Evolutionary conservation across 2,113 vertebrate species (phyloP).

Genomic region (Cyanoderma ruficeps): DNA sequence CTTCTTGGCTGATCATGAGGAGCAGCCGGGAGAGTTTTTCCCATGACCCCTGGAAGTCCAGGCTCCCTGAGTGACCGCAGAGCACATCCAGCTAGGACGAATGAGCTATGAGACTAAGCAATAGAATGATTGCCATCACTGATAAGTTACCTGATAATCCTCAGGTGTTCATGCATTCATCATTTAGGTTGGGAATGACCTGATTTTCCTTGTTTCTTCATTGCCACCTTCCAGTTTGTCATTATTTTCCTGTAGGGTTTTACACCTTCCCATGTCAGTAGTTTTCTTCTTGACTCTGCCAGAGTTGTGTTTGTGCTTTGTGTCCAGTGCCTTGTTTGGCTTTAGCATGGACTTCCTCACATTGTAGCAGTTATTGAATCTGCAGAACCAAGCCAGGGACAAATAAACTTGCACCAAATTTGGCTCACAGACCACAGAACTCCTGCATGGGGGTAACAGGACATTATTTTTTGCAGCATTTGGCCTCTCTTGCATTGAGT

Average conservation of each 20-base stretch:
- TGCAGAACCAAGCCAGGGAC: neutral
- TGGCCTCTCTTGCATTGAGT: neutral
- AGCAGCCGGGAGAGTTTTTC: neutral
- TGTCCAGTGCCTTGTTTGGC: neutral
- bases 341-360: neutral
- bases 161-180: neutral
- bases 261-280: neutral
- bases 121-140: neutral
- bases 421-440: rapidly evolving
- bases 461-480: neutral
- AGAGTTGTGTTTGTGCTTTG: neutral
- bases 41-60: rapidly evolving
- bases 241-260: neutral
- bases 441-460: rapidly evolving
- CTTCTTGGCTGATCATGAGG: neutral
- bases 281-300: neutral
- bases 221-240: neutral
- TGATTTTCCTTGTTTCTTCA: neutral
- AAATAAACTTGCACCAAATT: neutral
- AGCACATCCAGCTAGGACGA: neutral
- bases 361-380: neutral
- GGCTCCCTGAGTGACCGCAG: neutral
- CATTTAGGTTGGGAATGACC: neutral
- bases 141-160: neutral
- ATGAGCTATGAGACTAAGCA: neutral